Conservation (phyloP, 2,797 vertebrate species). For the Selene dorsalis region DNA sequence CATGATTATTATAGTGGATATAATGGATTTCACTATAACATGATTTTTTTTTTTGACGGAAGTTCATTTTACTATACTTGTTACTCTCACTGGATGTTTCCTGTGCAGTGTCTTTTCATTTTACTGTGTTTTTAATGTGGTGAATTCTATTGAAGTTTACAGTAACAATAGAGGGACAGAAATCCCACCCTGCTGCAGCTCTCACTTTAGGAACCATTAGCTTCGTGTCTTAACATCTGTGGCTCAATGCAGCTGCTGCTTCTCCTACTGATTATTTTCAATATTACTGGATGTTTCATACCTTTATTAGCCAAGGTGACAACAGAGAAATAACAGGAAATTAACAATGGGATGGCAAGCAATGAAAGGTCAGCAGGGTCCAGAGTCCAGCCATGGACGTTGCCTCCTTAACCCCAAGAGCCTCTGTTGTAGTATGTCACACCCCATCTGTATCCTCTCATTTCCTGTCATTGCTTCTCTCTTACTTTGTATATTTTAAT, state of each 20-base stretch:
- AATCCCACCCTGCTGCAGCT: background rate
- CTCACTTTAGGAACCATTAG: background rate
- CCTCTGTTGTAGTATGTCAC: background rate
- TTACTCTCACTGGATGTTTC: background rate
- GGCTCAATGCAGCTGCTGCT: background rate
- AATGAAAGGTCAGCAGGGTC: constrained; percentile 4
- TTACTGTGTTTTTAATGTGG: background rate
- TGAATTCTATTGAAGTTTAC: background rate
- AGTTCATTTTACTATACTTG: no score
- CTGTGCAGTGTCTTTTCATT: background rate
- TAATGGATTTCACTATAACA: no score
- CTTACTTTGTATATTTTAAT: background rate
- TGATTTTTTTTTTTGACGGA: background rate
- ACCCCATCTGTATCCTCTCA: constrained; percentile 8
- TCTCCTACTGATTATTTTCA: background rate
- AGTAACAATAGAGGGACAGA: background rate
- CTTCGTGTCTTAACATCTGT: background rate
- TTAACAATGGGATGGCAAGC: background rate
- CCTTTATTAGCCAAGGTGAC: background rate
- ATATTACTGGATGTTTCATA: constrained; percentile 2
- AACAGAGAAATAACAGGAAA: background rate
- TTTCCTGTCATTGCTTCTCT: constrained; percentile 8
- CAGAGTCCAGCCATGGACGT: constrained; percentile 4
- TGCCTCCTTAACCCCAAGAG: background rate
- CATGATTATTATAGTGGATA: background rate